Percentiles rank a stretch among this genome's conserved stretches.
Evolutionary conservation across 2,797 vertebrate species (phyloP).

Genomic region (Cryptoprocta ferox): DNA sequence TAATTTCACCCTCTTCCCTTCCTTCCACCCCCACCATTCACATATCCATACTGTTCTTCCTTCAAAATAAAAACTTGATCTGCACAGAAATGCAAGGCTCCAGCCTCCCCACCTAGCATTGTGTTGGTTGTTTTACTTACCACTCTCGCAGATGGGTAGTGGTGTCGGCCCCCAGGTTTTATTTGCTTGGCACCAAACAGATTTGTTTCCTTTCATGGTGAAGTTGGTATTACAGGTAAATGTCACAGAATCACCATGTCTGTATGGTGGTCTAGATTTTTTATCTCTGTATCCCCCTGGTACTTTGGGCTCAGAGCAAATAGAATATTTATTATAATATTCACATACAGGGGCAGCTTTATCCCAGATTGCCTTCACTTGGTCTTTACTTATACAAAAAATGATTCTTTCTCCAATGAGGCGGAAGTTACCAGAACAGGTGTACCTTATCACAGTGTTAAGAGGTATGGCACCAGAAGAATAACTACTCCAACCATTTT

Average conservation of each 20-base stretch:
- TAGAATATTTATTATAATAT: rapidly evolving
- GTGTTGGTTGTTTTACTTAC: conserved; percentile 76
- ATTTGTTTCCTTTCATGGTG: conserved; percentile 75
- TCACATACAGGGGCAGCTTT: conserved; percentile 65
- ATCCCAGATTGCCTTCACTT: conserved; percentile 71
- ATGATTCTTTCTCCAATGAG: conserved; percentile 65
- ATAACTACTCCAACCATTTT: neutral
- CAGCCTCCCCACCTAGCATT: neutral
- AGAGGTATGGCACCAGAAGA: neutral
- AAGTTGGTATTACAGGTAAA: conserved; percentile 83
- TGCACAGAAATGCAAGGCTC: neutral
- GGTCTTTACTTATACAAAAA: conserved; percentile 48
- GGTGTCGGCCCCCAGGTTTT: conserved; percentile 78
- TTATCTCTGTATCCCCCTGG: neutral
- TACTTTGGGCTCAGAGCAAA: conserved; percentile 46
- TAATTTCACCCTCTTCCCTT: neutral
- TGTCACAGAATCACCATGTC: conserved; percentile 67
- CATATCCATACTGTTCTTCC: neutral
- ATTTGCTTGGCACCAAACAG: conserved; percentile 79
- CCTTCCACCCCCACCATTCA: neutral
- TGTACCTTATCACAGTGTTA: conserved; percentile 63
- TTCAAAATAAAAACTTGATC: neutral
- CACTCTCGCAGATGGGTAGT: conserved; percentile 79
- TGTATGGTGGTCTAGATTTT: neutral
- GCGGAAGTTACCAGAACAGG: rapidly evolving